These are phyloP conservation scores for Elegia similella DNA, from an alignment of 2,888 invertebrate species.

Conservation along the genomic window DNA sequence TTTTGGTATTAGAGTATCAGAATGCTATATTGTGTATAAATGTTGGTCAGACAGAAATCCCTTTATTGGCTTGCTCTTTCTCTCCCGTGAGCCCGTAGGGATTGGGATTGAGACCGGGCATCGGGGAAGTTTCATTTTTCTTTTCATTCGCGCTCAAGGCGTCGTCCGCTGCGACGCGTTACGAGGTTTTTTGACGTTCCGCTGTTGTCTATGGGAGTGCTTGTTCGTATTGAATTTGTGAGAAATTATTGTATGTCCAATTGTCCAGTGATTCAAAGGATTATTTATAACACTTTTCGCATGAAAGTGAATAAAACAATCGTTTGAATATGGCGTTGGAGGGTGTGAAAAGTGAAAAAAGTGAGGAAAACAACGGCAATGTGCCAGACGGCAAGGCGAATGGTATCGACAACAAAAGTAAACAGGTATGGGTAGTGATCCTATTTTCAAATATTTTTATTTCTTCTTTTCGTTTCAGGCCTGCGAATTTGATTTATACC, in stretches of 20 bases:
- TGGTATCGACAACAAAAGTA: conserved; percentile 82
- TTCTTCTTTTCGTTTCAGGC: conserved; percentile 27
- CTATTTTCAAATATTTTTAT: conserved; percentile 37
- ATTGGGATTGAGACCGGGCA: conserved; percentile 5
- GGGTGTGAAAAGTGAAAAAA: conserved; percentile 80
- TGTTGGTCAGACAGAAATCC: too few relatives aligned
- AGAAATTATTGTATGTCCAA: conserved; percentile 56
- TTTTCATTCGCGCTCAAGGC: conserved; percentile 74
- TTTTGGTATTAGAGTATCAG: too few relatives aligned
- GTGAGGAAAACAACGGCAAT: conserved; percentile 78
- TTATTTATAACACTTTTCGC: conserved; percentile 54
- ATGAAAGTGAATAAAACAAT: conserved; percentile 76
- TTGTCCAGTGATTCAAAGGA: conserved; percentile 59
- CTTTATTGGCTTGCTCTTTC: conserved; percentile 32
- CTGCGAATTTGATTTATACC: background rate
- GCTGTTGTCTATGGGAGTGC: conserved; percentile 69
- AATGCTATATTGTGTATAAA: too few relatives aligned
- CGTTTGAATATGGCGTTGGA: conserved; percentile 76
- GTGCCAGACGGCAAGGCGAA: conserved; percentile 77
- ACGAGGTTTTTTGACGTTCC: conserved; percentile 41
- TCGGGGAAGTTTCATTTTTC: conserved; percentile 41
- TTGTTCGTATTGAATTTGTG: conserved; percentile 68
- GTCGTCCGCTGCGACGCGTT: conserved; percentile 52
- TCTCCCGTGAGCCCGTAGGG: conserved; percentile 30
- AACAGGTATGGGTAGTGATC: conserved; percentile 71